phyloP scores from a whole-genome alignment of 2,888 invertebrate species.

The Palloptera scutellata region DNA sequence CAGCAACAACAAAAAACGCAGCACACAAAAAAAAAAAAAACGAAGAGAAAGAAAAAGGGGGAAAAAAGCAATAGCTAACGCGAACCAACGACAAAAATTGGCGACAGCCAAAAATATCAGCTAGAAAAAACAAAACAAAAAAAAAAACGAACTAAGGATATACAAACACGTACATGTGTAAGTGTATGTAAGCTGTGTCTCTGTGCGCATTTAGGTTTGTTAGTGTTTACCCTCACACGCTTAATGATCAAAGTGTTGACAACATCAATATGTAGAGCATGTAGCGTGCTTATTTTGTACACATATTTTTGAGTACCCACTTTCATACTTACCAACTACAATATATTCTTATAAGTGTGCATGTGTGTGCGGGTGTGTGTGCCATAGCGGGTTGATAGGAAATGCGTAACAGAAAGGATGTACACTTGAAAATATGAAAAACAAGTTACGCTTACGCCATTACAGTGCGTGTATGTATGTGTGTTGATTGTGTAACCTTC shows the following conservation, averaged over 20 bases:
- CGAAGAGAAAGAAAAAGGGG: neutral
- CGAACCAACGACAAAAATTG: neutral
- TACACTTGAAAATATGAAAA: too few relatives aligned
- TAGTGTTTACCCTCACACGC: neutral
- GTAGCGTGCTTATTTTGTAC: neutral
- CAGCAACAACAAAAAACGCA: neutral
- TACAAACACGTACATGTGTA: neutral
- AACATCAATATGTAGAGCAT: neutral
- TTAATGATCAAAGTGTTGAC: neutral
- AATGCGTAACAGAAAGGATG: neutral
- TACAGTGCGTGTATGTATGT: constrained; percentile 9
- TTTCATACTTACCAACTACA: neutral
- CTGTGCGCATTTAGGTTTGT: too few relatives aligned
- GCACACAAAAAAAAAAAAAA: neutral
- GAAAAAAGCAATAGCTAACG: neutral
- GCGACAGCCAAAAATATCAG: constrained; percentile 3
- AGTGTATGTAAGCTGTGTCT: too few relatives aligned
- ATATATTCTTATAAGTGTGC: neutral
- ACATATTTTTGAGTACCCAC: neutral
- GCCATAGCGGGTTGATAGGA: neutral
- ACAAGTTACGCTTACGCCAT: neutral
- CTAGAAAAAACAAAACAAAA: neutral
- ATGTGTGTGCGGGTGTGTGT: neutral
- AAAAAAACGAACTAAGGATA: neutral
- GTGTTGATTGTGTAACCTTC: neutral